Evolutionary conservation across 2,113 vertebrate species (phyloP), one percentile per base, ranked within the genome.

Genomic region (Ochotona princeps): DNA sequence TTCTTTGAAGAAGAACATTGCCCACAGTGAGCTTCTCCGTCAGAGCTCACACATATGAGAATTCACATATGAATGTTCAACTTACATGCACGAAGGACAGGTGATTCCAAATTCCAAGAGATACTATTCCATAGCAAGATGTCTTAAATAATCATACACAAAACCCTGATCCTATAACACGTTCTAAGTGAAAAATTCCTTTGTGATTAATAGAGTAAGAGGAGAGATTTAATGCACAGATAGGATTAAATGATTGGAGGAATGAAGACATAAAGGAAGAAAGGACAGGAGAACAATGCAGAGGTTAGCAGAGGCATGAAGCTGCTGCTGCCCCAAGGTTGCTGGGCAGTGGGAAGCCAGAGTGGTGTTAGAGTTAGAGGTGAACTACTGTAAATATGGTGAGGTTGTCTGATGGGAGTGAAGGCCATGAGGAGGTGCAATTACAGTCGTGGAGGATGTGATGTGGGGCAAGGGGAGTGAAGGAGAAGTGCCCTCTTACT

Each of bases 311-410:
- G 80, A 78, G 57, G 25, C 63, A 20, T 28, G 30, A n/a, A 63
- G 51, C 2, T 25, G n/a, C 51, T n/a, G 28, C 38, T 32, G 35
- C 32, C 32, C n/a, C 28, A 17, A 14, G 14, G 28, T 7, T 5
- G 18, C 10, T 51, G 85, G 47, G 18, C 35, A 28, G 5, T 12
- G 25, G 35, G 18, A 47, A 72, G 44, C 21, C 14, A 44, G 23
- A 5, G 14, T 11, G 47, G 54, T 65, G 10, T 21, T 15, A 25
- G 25, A 78, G 63, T 12, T 25, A 30, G 4, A 7, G 8, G 2
- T 8, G 20, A 51, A n/a, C 8, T 35, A 15, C 8, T 20, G n/a
- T 26, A n/a, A 14, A 8, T 15, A 1, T 0, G 10, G 10, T 25
- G 20, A 15, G 7, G 80, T 2, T 63, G n/a, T 51, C 38, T 21